A percentile compares a stretch with the other conserved stretches of the same genome.
Evolutionary conservation across 2,113 vertebrate genomes (phyloP).

Genomic region (Kryptolebias marmoratus): DNA sequence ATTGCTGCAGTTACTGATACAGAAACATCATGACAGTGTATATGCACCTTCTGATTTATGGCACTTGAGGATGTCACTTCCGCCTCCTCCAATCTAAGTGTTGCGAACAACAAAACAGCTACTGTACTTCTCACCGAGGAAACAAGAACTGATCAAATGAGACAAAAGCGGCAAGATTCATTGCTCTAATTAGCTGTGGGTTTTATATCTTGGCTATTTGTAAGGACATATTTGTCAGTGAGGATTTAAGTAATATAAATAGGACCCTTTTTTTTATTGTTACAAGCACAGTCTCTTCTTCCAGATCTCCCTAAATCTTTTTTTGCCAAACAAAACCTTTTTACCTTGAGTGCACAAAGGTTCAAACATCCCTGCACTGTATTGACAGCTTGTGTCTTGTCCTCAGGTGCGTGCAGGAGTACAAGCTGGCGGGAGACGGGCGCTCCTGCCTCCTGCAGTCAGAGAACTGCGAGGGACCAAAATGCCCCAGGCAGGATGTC

Average conservation of each 20-base stretch:
- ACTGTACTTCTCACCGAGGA: slow-evolving; percentile 9
- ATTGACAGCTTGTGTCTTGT: slow-evolving; percentile 37
- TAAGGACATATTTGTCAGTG: no score
- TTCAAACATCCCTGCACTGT: background rate
- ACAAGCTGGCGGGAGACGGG: slow-evolving; percentile 91
- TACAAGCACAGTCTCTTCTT: no score
- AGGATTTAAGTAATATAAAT: no score
- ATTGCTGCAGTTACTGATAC: background rate
- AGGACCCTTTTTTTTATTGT: no score
- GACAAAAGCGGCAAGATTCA: no score
- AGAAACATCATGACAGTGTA: background rate
- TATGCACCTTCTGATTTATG: background rate
- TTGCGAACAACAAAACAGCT: slow-evolving; percentile 6
- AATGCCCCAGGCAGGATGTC: slow-evolving; percentile 87
- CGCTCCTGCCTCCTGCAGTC: slow-evolving; percentile 93
- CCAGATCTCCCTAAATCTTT: no score
- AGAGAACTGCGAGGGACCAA: slow-evolving; percentile 92
- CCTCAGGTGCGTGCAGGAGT: slow-evolving; percentile 95
- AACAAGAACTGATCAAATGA: slow-evolving; percentile 2
- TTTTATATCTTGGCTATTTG: no score
- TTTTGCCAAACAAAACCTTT: background rate
- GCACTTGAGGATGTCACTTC: background rate
- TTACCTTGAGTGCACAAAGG: slow-evolving; percentile 2
- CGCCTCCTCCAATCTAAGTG: background rate
- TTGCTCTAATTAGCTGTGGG: no score